A percentile compares a stretch with the other conserved stretches of the same genome.
These are phyloP conservation scores for Mayetiola destructor DNA, from an alignment of 2,888 invertebrate species.

Conservation along the genomic window DNA sequence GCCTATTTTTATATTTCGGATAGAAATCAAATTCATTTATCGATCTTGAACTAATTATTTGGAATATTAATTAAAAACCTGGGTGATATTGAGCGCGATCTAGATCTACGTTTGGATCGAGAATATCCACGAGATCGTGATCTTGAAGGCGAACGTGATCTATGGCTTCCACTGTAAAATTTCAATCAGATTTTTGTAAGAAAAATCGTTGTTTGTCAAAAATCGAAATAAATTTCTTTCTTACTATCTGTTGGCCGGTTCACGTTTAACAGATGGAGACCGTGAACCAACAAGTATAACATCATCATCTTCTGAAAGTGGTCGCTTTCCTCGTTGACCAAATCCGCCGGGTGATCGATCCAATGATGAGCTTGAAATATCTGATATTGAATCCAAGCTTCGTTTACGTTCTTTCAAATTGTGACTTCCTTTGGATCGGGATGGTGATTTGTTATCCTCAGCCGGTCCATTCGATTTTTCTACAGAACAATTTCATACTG, in stretches of 20 bases:
- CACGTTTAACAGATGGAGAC: not conserved
- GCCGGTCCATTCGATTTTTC: not conserved
- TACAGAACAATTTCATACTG: not conserved
- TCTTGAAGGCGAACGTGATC: not conserved
- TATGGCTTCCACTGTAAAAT: not conserved
- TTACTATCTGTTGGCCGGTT: not conserved
- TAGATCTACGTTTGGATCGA: too few relatives aligned
- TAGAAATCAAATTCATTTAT: not conserved
- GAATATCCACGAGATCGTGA: not conserved
- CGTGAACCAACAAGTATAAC: constrained; percentile 4
- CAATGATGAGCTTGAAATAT: constrained; percentile 27
- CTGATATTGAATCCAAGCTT: constrained; percentile 24
- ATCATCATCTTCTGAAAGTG: not conserved
- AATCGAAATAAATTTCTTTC: too few relatives aligned
- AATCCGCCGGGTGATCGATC: constrained; percentile 6
- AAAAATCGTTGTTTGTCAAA: too few relatives aligned
- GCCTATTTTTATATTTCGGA: not conserved
- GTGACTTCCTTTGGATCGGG: constrained; percentile 30
- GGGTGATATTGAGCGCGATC: constrained; percentile 4
- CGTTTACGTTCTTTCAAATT: constrained; percentile 19
- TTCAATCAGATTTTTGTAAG: not conserved
- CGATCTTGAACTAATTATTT: not conserved
- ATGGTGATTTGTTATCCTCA: constrained; percentile 41
- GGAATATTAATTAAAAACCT: not conserved
- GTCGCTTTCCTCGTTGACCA: not conserved